Evolutionary conservation across 2,888 invertebrate species (phyloP), one percentile per base, ranked within the genome.

Genomic region (Andrena minutula): DNA sequence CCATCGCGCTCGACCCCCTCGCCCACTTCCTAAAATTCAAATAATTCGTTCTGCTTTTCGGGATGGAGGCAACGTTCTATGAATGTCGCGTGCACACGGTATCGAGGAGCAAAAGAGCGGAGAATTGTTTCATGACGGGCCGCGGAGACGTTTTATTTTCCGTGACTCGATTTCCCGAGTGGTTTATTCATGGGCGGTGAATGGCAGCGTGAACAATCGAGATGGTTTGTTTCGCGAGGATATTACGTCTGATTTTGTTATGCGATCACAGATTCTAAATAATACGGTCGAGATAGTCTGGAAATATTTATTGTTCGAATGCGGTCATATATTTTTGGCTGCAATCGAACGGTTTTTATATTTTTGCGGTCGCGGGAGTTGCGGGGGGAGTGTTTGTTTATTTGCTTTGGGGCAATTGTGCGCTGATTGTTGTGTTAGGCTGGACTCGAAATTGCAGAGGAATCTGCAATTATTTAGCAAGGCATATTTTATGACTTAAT

Each of bases 61-160:
- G 63, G 71, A 63, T 49, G 56, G 61, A 20, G 26, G n/a, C 8
- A 16, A 20, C 26, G 41, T 49, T 68, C 61, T 16, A 10, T 35
- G 10, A 70, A 77, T 66, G 61, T 78, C 66, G 56, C 60, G 61
- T 16, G 35, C 64, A 10, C 23, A 3, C n/a, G 16, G 28, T 23
- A 8, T 56, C 61, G 12, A 49, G 8, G 16, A 28, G 64, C 47
- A 53, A 32, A 41, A 61, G 53, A 30, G 6, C 6, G 30, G 66
- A 12, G 49, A 63, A 77, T 66, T 56, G 77, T 80, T 26, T 66
- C n/a, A 51, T 49, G 41, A 78, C 47, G 63, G 26, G 10, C n/a
- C 47, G 47, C 1, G 12, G 32, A 61, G n/a, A 7, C 32, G 30
- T 49, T 32, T 6, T 16, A 47, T 72, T 76, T 64, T 28, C 26